These are phyloP conservation scores for Spinibarbus caldwelli DNA, from an alignment of 2,797 vertebrate genomes.

Conservation along the genomic window DNA sequence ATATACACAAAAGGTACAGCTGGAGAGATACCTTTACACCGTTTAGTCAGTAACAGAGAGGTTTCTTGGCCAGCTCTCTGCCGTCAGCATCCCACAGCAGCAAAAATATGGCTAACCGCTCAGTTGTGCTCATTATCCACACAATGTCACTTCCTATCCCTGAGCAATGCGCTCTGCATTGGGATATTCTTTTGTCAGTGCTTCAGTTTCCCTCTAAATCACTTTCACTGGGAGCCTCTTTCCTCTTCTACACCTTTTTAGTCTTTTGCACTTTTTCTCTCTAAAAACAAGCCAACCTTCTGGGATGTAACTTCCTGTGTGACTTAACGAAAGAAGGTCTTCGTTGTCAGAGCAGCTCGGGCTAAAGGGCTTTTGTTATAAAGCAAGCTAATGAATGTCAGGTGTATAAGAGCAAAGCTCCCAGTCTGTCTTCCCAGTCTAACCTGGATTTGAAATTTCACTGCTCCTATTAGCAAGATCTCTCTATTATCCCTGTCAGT, in stretches of 20 bases:
- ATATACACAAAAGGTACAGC: background rate
- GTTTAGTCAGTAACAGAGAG: background rate
- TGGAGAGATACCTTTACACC: background rate
- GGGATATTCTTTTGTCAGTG: conserved; percentile 33
- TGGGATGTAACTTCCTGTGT: conserved; percentile 24
- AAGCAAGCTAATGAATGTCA: conserved; percentile 39
- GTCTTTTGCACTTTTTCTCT: conserved; percentile 27
- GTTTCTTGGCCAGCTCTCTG: conserved; percentile 11
- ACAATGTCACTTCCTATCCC: conserved; percentile 17
- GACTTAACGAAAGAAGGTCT: conserved; percentile 13
- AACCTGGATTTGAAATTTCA: conserved; percentile 47
- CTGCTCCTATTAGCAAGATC: conserved; percentile 41
- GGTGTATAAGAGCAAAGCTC: conserved; percentile 24
- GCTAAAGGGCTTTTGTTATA: conserved; percentile 44
- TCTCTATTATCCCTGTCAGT: conserved; percentile 38
- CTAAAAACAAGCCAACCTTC: conserved; percentile 17
- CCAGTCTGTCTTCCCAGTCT: background rate
- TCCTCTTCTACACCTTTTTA: conserved; percentile 32
- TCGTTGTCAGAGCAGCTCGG: conserved; percentile 6
- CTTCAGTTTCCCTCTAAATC: conserved; percentile 23
- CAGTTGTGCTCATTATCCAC: conserved; percentile 23
- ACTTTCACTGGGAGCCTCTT: conserved; percentile 37
- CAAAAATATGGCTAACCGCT: conserved; percentile 19
- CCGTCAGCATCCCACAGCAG: background rate
- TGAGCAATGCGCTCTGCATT: background rate